Evolutionary conservation across 2,888 invertebrate species (phyloP), one percentile per base, ranked within the genome.

Genomic region (Chaitophorus viminalis): DNA sequence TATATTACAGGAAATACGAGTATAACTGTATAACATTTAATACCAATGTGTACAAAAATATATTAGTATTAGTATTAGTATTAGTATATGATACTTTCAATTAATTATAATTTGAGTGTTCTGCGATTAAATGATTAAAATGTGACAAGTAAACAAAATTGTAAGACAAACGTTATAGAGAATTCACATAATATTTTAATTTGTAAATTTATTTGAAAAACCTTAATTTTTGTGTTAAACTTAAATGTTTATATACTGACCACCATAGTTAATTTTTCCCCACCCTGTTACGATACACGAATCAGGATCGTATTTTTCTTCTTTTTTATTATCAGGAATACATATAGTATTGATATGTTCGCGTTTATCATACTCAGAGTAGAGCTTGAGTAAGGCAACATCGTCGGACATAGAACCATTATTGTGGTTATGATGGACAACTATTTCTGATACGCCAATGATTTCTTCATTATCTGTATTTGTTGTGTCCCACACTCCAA

Each of bases 401-500:
- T 96, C 95, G 90, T 96, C 95, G 90, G 92, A 93, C 17, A 96
- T 91, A 72, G 93, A 93, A 86, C 93, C 93, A 0, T 92, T 90
- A 89, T 93, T 92, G 91, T 93, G 96, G 0, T 93, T 92, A 90
- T 92, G 91, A 90, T 94, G 93, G 18, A 92, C 90, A 33, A 92
- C 91, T 0, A 93, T 91, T 46, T 92, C n/a, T 14, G 91, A 89
- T 0, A 94, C 94, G 0, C 90, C 89, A 54, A 94, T 92, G 90
- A 96, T 96, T 91, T 95, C 31, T 18, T 52, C 46, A 9, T 94
- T 92, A 91, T 96, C 96, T 89, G 94, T 94, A 0, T 92, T 92
- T 0, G 95, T 95, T 0, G 96, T 95, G 91, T 96, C 96, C 96
- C 96, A 96, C 91, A 96, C 96, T 0, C 96, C 96, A 0, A 95